These are phyloP conservation scores for Eugnorisma glareosa DNA, from an alignment of 2,888 invertebrate species.

Conservation along the genomic window DNA sequence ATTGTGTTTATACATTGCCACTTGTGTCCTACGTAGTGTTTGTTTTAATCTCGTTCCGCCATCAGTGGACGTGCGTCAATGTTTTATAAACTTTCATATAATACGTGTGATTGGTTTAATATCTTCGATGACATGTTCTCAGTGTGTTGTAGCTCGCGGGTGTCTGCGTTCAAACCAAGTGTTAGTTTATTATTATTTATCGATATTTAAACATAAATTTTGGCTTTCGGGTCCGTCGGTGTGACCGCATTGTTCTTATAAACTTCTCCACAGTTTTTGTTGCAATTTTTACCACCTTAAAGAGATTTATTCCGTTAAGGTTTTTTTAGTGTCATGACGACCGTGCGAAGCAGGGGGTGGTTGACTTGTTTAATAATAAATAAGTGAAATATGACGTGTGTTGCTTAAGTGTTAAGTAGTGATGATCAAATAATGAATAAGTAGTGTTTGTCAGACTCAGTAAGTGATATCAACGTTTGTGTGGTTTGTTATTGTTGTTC, in stretches of 20 bases:
- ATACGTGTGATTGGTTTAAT: not conserved
- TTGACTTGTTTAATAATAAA: not conserved
- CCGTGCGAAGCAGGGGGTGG: too few species aligned
- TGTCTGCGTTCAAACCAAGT: not conserved
- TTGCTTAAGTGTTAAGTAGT: not conserved
- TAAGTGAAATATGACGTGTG: not conserved
- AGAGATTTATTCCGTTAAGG: not conserved
- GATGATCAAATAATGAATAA: not conserved
- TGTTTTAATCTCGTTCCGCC: slow-evolving; percentile 33
- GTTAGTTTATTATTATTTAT: not conserved
- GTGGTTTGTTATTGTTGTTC: slow-evolving; percentile 4
- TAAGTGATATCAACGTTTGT: slow-evolving; percentile 3
- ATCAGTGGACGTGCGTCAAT: slow-evolving; percentile 34
- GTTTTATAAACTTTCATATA: not conserved
- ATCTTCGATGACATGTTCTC: slow-evolving; percentile 13
- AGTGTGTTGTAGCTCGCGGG: not conserved
- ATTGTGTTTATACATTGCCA: slow-evolving; percentile 39
- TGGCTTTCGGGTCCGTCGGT: not conserved
- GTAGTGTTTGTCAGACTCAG: not conserved
- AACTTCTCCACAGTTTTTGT: not conserved
- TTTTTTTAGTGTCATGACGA: not conserved
- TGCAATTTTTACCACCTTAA: not conserved
- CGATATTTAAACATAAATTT: not conserved
- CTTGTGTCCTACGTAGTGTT: slow-evolving; percentile 10
- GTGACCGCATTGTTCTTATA: not conserved